Evolutionary conservation across 2,888 invertebrate species (phyloP), one percentile per base, ranked within the genome.

Genomic region (Ornithoptera priamus): DNA sequence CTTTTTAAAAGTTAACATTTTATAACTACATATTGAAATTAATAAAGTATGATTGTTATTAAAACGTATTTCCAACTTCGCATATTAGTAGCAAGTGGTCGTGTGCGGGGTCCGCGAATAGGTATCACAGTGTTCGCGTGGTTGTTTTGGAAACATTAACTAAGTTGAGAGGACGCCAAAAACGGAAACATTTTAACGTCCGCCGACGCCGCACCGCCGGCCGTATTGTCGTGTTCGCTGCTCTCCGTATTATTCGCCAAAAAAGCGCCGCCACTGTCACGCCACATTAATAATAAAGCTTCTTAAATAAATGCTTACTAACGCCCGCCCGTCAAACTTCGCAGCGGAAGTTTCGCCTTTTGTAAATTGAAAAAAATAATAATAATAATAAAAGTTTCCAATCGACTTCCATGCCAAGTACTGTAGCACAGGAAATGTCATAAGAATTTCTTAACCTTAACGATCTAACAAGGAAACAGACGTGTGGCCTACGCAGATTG

Each of bases 81-180:
- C 62, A 65, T 39, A 68, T 62, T 36, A 62, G 59, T 50, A 59
- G 39, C 59, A 36, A 42, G 17, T 63, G 57, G 67, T 71, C 71
- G 75, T 75, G 72, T 76, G 75, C 72, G 71, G 69, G 73, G 46
- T 12, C 74, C 73, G 71, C 74, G 75, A 65, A 68, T 67, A 71
- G 77, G 74, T 77, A 78, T 75, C 74, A 73, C 75, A 72, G 75
- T 87, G 85, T 88, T 86, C 82, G 75, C 85, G 77, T 80, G 75
- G 85, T 87, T 90, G 90, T 90, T 90, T 88, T 87, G 85, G 83
- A 81, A 88, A 87, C 89, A 91, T 92, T 90, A 90, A 90, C 89
- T 87, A 87, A 89, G 82, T 92, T 91, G 90, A 89, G 86, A 85
- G 89, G 77, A 83, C 83, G 92, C 92, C 92, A 90, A 90, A 90